phyloP scores from a whole-genome alignment of 2,113 vertebrate genomes.

The Oplegnathus fasciatus region DNA sequence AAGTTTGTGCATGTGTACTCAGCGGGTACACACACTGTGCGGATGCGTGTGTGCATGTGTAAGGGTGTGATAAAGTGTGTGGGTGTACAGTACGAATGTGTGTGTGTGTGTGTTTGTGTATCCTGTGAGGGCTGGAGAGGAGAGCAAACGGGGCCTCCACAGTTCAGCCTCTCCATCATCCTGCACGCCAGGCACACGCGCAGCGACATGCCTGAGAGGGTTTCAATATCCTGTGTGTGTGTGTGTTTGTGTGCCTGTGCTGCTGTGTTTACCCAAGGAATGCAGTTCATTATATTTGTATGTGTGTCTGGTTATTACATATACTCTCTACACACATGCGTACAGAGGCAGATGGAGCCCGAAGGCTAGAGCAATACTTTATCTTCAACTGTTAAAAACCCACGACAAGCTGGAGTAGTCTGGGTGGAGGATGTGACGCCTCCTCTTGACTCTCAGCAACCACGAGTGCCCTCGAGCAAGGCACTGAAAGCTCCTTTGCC shows the following conservation, averaged over 20 bases:
- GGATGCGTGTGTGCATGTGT: conserved; percentile 46
- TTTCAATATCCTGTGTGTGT: conserved; percentile 80
- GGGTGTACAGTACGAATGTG: conserved; percentile 53
- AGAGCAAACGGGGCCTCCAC: conserved; percentile 75
- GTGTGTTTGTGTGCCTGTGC: conserved; percentile 32
- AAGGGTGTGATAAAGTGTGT: conserved; percentile 61
- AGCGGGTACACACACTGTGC: conserved; percentile 64
- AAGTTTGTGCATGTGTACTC: conserved; percentile 72
- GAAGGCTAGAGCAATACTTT: conserved; percentile 48
- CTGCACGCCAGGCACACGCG: conserved; percentile 69
- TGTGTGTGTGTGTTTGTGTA: conserved; percentile 44
- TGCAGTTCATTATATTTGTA: conserved; percentile 76
- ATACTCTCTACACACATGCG: conserved; percentile 58
- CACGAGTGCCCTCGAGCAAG: conserved; percentile 45
- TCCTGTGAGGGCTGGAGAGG: conserved; percentile 58
- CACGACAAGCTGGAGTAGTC: conserved; percentile 1
- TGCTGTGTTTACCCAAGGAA: conserved; percentile 67
- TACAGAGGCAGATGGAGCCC: conserved; percentile 53
- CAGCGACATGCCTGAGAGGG: conserved; percentile 80
- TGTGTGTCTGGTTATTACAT: conserved; percentile 72
- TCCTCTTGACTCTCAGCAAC: not conserved
- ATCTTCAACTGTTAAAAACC: conserved; percentile 45
- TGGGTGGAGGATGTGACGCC: not conserved
- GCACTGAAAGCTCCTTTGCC: conserved; percentile 2
- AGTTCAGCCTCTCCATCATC: conserved; percentile 83